Base-by-base conservation (phyloP, 2,888 invertebrate species). In the Helleia helle region DNA sequence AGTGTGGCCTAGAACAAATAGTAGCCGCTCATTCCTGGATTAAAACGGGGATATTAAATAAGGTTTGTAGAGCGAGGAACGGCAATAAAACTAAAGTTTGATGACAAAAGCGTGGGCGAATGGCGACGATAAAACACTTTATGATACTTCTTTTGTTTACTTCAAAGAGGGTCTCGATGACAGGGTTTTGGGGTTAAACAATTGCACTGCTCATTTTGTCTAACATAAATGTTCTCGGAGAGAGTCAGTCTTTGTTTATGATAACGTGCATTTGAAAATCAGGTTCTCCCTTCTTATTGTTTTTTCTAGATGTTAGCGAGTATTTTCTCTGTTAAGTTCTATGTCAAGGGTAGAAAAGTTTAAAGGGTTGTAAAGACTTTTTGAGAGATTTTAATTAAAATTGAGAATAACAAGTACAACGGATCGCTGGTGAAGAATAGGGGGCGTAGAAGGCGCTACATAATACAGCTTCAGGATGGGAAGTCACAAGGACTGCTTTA, bases 71-170 rank as follows among this genome's bases (percentile, higher is more conserved):
- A 8, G 22, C 22, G 22, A 22, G 8, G 8, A 22, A 22, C 8
- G 22, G 22, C 22, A 22, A 22, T 22, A 22, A 22, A 22, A 2
- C 7, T 22, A 8, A 22, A 22, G 22, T 22, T 6, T 22, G 22
- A 8, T 22, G 22, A 5, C 4, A 18, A 18, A 36, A 36, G 29
- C 30, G 15, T 14, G 24, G 37, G 22, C 6, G 22, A 8, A 17
- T 13, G 22, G 28, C 28, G 18, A 26, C 52, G 55, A 74, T 72
- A 77, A 76, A 75, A 75, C 70, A 68, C 75, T 77, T 75, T 69
- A 72, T 65, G 62, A 62, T 63, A 65, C 65, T 62, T 64, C 66
- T 71, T 67, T 71, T 75, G 70, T 75, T 75, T 70, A 69, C 62
- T 67, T 66, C 65, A 68, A 68, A 69, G 54, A 58, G 54, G 57